Evolutionary conservation across 2,797 vertebrate species (phyloP).

Genomic region (Cuniculus paca): DNA sequence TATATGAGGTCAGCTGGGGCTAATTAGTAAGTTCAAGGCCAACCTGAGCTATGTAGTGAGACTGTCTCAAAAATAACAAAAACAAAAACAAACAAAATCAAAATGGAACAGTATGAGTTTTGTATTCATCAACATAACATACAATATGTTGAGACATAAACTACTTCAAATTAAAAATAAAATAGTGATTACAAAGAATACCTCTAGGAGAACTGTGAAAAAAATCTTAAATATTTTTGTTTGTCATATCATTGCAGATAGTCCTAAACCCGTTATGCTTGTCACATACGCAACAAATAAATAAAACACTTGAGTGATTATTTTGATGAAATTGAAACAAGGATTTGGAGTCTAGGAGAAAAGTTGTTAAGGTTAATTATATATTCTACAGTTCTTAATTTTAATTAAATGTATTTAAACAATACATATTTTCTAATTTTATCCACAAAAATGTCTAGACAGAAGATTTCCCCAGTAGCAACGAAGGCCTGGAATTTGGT

Average conservation of each 20-base stretch:
- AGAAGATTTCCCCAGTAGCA: background rate
- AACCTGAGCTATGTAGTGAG: too few species aligned
- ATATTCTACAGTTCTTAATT: background rate
- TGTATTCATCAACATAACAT: background rate
- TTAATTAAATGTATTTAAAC: background rate
- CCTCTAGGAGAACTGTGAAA: background rate
- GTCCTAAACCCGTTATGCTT: background rate
- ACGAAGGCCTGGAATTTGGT: background rate
- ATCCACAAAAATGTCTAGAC: background rate
- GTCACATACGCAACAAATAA: background rate
- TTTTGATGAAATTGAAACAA: background rate
- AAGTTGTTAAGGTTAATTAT: background rate
- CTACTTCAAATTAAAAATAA: slow-evolving; percentile 6
- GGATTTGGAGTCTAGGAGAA: background rate
- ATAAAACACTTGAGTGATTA: background rate
- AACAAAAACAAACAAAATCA: background rate
- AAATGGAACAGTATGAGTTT: slow-evolving; percentile 9
- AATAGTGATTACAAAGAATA: background rate
- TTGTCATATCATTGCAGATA: background rate
- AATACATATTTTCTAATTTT: background rate
- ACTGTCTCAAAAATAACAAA: too few species aligned
- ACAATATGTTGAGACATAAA: background rate
- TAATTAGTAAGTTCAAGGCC: too few species aligned
- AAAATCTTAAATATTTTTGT: background rate
- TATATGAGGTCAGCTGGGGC: background rate